These are phyloP conservation scores for Halictus ligatus DNA, from an alignment of 2,888 invertebrate species.

Conservation along the genomic window DNA sequence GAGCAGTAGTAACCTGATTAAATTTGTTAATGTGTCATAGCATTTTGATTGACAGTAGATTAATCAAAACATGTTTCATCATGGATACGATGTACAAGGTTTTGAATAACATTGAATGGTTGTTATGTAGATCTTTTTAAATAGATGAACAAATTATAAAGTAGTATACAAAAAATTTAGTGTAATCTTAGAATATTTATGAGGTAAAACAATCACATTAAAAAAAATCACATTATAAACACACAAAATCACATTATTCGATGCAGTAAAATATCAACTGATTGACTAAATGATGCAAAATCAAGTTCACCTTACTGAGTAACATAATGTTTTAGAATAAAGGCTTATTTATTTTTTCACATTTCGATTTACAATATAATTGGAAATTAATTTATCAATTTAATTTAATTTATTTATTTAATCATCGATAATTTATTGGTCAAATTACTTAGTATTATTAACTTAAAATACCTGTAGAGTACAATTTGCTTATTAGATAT, in stretches of 20 bases:
- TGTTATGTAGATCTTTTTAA: background rate
- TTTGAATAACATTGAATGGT: background rate
- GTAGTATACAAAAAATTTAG: slow-evolving; percentile 5
- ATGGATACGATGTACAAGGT: background rate
- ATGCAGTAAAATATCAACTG: slow-evolving; percentile 1
- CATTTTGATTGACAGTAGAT: background rate
- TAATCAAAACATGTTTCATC: background rate
- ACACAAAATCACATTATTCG: background rate
- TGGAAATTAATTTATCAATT: slow-evolving; percentile 14
- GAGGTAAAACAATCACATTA: background rate
- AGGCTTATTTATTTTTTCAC: background rate
- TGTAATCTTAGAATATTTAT: background rate
- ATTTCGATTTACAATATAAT: background rate
- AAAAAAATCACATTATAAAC: too few species aligned
- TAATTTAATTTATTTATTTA: slow-evolving; percentile 8
- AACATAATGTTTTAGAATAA: slow-evolving; percentile 21
- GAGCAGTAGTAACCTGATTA: slow-evolving; percentile 9
- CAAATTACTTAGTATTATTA: slow-evolving; percentile 10
- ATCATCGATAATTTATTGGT: background rate
- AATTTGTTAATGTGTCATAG: background rate
- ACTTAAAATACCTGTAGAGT: slow-evolving; percentile 43
- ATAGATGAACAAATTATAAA: slow-evolving; percentile 4
- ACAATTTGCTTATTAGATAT: slow-evolving; percentile 36
- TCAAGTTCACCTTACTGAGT: background rate
- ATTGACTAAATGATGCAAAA: background rate